Evolutionary conservation across 2,888 invertebrate species (phyloP).

Genomic region (Clunio marinus): DNA sequence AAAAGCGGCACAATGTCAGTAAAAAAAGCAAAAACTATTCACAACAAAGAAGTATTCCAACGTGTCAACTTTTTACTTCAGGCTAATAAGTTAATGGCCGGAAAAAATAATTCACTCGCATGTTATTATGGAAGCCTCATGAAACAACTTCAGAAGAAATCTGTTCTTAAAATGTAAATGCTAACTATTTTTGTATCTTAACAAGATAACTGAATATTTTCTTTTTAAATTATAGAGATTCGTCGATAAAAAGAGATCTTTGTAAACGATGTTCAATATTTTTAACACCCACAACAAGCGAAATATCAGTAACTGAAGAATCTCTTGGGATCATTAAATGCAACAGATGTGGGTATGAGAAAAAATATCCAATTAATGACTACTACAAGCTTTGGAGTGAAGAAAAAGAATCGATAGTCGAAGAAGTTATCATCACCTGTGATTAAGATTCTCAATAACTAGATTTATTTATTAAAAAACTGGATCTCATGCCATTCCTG

Average conservation of each 20-base stretch:
- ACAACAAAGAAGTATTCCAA: slow-evolving; percentile 45
- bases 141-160: slow-evolving; percentile 47
- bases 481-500: too few species aligned
- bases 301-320: slow-evolving; percentile 41
- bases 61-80: slow-evolving; percentile 51
- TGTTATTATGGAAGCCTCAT: slow-evolving; percentile 49
- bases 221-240: slow-evolving; percentile 44
- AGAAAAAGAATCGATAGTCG: slow-evolving; percentile 41
- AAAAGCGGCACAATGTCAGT: background rate
- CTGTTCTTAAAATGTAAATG: slow-evolving; percentile 48
- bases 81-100: slow-evolving; percentile 48
- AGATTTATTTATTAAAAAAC: too few species aligned
- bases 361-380: slow-evolving; percentile 44
- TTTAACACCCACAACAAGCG: slow-evolving; percentile 45
- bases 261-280: slow-evolving; percentile 49
- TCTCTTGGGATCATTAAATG: slow-evolving; percentile 44
- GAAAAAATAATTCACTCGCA: slow-evolving; percentile 45
- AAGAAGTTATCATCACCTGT: too few species aligned
- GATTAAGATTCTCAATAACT: too few species aligned
- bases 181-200: background rate
- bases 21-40: slow-evolving; percentile 24
- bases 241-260: slow-evolving; percentile 47
- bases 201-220: background rate
- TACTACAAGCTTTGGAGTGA: slow-evolving; percentile 49
- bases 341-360: slow-evolving; percentile 44